Evolutionary conservation across 2,888 invertebrate species (phyloP), one percentile per base, ranked within the genome.

Genomic region (Chrysopilus asiliformis): DNA sequence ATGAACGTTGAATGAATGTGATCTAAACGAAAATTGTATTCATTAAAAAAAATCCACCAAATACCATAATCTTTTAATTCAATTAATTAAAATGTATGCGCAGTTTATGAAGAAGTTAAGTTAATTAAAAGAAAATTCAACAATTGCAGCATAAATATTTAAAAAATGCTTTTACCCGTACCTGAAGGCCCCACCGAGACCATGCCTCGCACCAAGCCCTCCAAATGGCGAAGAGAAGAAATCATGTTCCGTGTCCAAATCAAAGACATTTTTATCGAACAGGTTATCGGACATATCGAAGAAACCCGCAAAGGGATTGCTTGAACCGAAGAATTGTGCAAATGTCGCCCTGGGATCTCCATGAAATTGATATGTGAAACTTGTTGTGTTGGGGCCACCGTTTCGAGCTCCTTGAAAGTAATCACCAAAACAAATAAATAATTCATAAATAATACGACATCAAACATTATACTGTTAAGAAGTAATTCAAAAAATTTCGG

Each of bases 271-370:
- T 47, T 76, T 76, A 37, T 73, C 70, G 38, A 71, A 66, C 40
- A 70, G 56, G 40, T 70, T 66, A 22, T 73, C 74, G 47, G 74
- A 73, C 56, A 80, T 70, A 47, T 81, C 81, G 58, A 90, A 94
- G 70, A 91, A 89, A 17, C 78, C 74, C 42, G 83, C 81, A 67
- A 94, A 98, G 13, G 97, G 97, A 60, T 89, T 87, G 39, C 87
- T 81, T 4, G 85, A 84, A 24, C 95, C 95, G 61, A 98, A 98
- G 71, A 97, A 97, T 68, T 94, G 93, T 10, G 89, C 85, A 64
- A 98, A 98, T 31, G 95, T 97, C 33, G 93, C 93, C 50, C 85
- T 73, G 9, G 97, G 94, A 67, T 98, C 95, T 8, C 91, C 91
- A 57, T 91, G 90, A 76, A 84, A 95, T 40, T 82, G 76, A 71